phyloP scores from a whole-genome alignment of 2,797 vertebrate genomes.

The Xenopus petersii region DNA sequence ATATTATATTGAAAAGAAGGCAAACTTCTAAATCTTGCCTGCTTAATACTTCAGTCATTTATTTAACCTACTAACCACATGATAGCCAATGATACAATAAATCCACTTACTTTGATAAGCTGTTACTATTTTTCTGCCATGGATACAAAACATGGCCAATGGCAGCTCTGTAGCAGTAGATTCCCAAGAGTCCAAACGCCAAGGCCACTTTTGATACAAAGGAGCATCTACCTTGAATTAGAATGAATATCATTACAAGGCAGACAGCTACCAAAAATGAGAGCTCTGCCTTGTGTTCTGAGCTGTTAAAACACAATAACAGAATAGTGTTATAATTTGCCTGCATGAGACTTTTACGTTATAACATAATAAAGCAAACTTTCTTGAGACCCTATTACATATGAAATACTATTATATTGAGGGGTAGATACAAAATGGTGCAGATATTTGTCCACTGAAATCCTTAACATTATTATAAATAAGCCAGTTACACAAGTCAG shows the following conservation, averaged over 20 bases:
- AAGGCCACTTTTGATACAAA: constrained; percentile 85
- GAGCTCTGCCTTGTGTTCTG: constrained; percentile 81
- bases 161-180: constrained; percentile 90
- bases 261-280: constrained; percentile 79
- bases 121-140: constrained; percentile 77
- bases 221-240: constrained; percentile 85
- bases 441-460: too few relatives aligned
- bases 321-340: not conserved
- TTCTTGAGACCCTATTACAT: too few relatives aligned
- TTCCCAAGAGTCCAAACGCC: constrained; percentile 84
- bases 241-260: constrained; percentile 76
- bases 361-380: too few relatives aligned
- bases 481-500: too few relatives aligned
- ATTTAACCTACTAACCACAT: too few relatives aligned
- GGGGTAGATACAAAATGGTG: too few relatives aligned
- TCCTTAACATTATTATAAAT: too few relatives aligned
- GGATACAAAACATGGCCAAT: constrained; percentile 83
- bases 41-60: too few relatives aligned
- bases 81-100: not conserved
- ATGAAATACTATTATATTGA: too few relatives aligned
- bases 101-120: constrained; percentile 80
- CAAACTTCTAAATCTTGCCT: too few relatives aligned
- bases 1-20: too few relatives aligned
- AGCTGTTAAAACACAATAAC: constrained; percentile 60
- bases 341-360: not conserved